phyloP scores from a whole-genome alignment of 2,797 vertebrate species.

The Dermochelys coriacea region DNA sequence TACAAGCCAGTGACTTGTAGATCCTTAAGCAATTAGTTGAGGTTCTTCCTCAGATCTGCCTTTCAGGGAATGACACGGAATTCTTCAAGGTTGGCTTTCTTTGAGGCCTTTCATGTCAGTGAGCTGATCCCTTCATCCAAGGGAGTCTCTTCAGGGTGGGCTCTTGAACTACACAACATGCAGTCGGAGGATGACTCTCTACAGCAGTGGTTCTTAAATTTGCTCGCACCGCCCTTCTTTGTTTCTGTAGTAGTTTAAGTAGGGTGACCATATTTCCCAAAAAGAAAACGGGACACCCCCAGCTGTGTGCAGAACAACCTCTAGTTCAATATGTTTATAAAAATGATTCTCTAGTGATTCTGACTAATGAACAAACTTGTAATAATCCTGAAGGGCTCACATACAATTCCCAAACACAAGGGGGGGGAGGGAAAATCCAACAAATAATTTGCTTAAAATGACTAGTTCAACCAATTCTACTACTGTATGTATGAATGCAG shows the following conservation, averaged over 20 bases:
- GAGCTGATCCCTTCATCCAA: too few species aligned
- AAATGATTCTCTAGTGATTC: background rate
- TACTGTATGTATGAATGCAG: background rate
- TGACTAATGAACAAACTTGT: background rate
- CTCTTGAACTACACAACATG: background rate
- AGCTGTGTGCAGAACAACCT: background rate
- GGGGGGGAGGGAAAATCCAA: background rate
- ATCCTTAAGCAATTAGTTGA: too few species aligned
- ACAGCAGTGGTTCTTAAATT: too few species aligned
- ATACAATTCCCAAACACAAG: background rate
- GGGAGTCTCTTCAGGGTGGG: background rate
- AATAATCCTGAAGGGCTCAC: background rate
- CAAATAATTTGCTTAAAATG: background rate
- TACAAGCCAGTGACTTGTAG: too few species aligned
- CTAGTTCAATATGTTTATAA: background rate
- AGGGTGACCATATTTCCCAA: too few species aligned
- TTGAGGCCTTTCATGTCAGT: too few species aligned
- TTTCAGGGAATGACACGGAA: too few species aligned
- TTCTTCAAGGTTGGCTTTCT: too few species aligned
- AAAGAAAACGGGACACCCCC: too few species aligned
- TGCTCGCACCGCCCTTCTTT: too few species aligned
- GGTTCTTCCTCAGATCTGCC: too few species aligned
- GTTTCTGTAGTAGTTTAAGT: too few species aligned
- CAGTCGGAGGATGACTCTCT: background rate
- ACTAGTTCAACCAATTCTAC: background rate